These are phyloP conservation scores for Eubasilissa regina DNA, from an alignment of 1,140 invertebrate genomes.

Conservation along the genomic window DNA sequence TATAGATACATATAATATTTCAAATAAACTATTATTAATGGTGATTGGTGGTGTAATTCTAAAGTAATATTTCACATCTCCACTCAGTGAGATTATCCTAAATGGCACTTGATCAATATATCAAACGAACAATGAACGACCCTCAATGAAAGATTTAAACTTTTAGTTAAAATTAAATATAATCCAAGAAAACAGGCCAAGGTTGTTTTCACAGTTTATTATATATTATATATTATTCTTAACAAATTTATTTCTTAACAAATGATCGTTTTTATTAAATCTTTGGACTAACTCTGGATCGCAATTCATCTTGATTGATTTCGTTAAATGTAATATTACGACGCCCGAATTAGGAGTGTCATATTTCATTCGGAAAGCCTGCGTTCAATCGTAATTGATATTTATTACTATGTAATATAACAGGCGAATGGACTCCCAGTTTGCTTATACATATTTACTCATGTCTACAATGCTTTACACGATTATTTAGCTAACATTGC, in stretches of 20 bases:
- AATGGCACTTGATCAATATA: too few relatives aligned
- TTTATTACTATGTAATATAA: conserved; percentile 35
- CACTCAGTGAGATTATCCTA: too few relatives aligned
- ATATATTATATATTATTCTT: too few relatives aligned
- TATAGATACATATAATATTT: too few relatives aligned
- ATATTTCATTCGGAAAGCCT: conserved; percentile 44
- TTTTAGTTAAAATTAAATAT: too few relatives aligned
- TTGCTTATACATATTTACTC: conserved; percentile 44
- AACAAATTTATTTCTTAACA: neutral
- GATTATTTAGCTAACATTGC: conserved; percentile 5
- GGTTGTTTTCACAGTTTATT: too few relatives aligned
- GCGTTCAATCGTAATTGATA: conserved; percentile 49
- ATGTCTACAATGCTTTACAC: conserved; percentile 24
- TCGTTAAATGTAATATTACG: conserved; percentile 14
- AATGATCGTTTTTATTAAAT: neutral
- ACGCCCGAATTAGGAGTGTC: conserved; percentile 41
- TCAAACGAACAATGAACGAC: too few relatives aligned
- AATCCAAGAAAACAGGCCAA: too few relatives aligned
- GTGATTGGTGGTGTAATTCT: too few relatives aligned
- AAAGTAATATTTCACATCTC: too few relatives aligned
- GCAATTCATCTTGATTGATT: conserved; percentile 22
- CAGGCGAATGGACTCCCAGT: conserved; percentile 27
- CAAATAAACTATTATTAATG: too few relatives aligned
- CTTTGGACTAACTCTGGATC: neutral
- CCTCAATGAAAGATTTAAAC: too few relatives aligned